Evolutionary conservation across 1,140 invertebrate genomes (phyloP), one percentile per base, ranked within the genome.

Genomic region (Medauroidea extradentata): DNA sequence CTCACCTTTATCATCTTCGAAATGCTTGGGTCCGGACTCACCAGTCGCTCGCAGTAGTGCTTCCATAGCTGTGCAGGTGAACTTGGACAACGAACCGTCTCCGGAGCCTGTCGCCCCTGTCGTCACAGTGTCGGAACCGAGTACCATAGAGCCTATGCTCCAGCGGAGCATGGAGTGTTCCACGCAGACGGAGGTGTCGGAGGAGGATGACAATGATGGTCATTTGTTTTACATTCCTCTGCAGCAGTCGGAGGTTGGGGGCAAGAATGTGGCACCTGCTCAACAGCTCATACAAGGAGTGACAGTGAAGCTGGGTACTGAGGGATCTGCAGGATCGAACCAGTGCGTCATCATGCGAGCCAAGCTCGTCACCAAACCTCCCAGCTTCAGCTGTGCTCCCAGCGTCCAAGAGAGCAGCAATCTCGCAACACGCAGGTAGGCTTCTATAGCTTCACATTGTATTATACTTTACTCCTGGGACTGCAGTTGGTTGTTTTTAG

Each of bases 191-290:
- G 81, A 83, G 29, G 63, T 65, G 5, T 13, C 79, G 0, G 81
- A 62, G 29, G 57, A 75, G 59, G 75, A 77, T 42, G 75, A 78
- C 14, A 74, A 76, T 8, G 78, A 77, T 24, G 81, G 82, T 14
- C 82, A 85, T 44, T 73, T 85, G n/a, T 87, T 88, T 69, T 87
- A 87, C 59, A 85, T 87, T 69, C 86, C 86, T 0, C 63, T 86
- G 2, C 82, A 85, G 66, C 61, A 61, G 5, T 43, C 56, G 21
- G 75, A 78, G 0, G 77, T 76, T 2, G 73, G 73, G 13, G 78
- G 74, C 0, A 73, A 71, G 19, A 76, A 71, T 56, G 55, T 71
- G 77, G 34, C 73, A 62, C 24, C 73, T 70, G 71, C 74, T 2
- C 77, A 80, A 51, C 77, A 80, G 55, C 63, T 83, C 19, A 85